phyloP scores from a whole-genome alignment of 1,140 invertebrate genomes.

The Lordiphosa clarofinis region DNA sequence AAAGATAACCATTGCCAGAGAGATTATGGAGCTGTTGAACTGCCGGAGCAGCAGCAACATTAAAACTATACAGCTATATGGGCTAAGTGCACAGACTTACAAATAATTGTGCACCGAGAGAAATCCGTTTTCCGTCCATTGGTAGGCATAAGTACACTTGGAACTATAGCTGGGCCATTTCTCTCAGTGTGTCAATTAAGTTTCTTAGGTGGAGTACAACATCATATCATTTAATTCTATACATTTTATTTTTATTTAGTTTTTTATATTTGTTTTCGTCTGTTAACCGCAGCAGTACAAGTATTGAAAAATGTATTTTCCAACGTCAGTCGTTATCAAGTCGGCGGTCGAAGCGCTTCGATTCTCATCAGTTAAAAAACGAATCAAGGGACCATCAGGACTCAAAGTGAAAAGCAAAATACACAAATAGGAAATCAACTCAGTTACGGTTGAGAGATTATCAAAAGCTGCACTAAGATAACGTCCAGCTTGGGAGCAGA shows the following conservation, averaged over 20 bases:
- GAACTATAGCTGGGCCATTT: constrained; percentile 9
- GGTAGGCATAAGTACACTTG: no score
- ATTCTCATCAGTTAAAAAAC: constrained; percentile 9
- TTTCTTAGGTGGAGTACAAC: constrained; percentile 17
- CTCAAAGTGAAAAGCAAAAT: not conserved
- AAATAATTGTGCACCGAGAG: constrained; percentile 20
- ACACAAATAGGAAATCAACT: not conserved
- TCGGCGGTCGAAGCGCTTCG: constrained; percentile 48
- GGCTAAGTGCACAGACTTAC: constrained; percentile 19
- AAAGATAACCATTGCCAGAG: constrained; percentile 48
- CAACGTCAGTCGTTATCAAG: constrained; percentile 64
- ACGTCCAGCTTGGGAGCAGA: not conserved
- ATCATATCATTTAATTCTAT: constrained; percentile 35
- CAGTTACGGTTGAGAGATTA: not conserved
- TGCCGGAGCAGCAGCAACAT: constrained; percentile 7
- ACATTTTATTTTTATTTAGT: constrained; percentile 7
- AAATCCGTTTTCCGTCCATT: constrained; percentile 1
- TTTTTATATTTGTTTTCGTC: constrained; percentile 14
- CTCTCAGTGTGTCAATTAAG: constrained; percentile 36
- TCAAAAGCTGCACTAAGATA: not conserved
- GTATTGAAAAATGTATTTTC: constrained; percentile 35
- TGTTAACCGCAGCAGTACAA: constrained; percentile 6
- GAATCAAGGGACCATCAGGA: constrained; percentile 11
- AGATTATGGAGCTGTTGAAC: constrained; percentile 38
- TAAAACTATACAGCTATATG: constrained; percentile 19